Evolutionary conservation across 2,888 invertebrate species (phyloP), one percentile per base, ranked within the genome.

Genomic region (Drosophila recens): DNA sequence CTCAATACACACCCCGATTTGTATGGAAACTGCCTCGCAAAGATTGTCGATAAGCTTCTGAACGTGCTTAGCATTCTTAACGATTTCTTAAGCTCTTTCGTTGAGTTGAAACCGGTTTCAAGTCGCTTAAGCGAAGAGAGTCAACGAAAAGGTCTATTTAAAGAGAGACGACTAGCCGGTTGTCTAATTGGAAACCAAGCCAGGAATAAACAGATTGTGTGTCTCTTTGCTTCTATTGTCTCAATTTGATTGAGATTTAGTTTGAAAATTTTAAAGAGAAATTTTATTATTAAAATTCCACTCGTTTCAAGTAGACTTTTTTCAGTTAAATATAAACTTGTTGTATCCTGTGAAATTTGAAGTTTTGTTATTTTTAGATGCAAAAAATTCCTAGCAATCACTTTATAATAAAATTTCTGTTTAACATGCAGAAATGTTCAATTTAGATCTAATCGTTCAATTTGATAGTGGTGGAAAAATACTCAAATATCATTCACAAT

Each of bases 31-130:
- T 52, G 66, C 34, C 42, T 43, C 34, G 45, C 46, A 49, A 75
- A 57, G 42, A 51, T 48, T n/a, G 68, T 13, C 61, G 85, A 89
- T 73, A 89, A 70, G 30, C 87, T 68, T 59, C 42, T 76, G 67
- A 86, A 87, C 90, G 78, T 72, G 80, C 64, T 76, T 45, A 85
- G 64, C 82, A 89, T 85, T 62, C 43, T 70, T n/a, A 56, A 49
- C 17, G 9, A 33, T 34, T 56, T 43, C 33, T 17, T 9, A 0
- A 9, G n/a, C 33, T 72, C 42, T 33, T 36, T 15, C 17, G 20
- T 27, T 42, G 15, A 53, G 40, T 4, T n/a, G 48, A 56, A 67
- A 73, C 73, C 56, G 73, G 68, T 73, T 73, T 30, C 27, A 13
- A 20, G 17, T 10, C 11, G 27, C 20, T 17, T 11, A 36, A 15